A percentile compares a stretch with the other conserved stretches of the same genome.
Conservation (phyloP, 2,888 invertebrate species). For the Trichacis sp. region DNA sequence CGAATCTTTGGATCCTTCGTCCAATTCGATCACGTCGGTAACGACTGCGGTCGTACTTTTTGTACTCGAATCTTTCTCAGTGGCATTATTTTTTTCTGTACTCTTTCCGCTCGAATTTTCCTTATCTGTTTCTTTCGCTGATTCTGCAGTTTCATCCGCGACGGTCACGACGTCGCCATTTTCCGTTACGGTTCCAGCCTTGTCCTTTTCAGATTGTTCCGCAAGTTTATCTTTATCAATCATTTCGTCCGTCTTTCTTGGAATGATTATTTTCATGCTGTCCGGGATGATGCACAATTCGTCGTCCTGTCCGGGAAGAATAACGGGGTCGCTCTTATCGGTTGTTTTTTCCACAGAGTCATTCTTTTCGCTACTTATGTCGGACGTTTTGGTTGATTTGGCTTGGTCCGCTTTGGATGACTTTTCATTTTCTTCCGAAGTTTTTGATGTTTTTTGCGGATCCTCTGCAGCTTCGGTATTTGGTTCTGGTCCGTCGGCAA, state of each 20-base stretch:
- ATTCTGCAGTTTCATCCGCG: slow-evolving; percentile 8
- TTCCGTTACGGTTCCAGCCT: slow-evolving; percentile 67
- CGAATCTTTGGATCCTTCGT: slow-evolving; percentile 64
- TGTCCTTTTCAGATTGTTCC: slow-evolving; percentile 50
- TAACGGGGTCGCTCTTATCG: slow-evolving; percentile 30
- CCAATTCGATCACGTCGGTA: slow-evolving; percentile 69
- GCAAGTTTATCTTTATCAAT: slow-evolving; percentile 20
- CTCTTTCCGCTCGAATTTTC: slow-evolving; percentile 10
- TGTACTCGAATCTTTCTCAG: slow-evolving; percentile 27
- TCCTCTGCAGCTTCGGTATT: slow-evolving; percentile 14
- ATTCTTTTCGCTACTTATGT: slow-evolving; percentile 18
- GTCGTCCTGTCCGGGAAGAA: slow-evolving; percentile 64
- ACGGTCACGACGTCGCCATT: slow-evolving; percentile 7
- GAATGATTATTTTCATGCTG: slow-evolving; percentile 60
- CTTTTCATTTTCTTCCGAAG: slow-evolving; percentile 10
- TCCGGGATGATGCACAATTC: slow-evolving; percentile 67
- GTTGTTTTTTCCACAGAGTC: slow-evolving; percentile 13
- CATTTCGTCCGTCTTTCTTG: slow-evolving; percentile 38
- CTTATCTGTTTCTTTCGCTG: neutral
- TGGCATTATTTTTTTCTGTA: slow-evolving; percentile 6
- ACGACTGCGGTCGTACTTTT: slow-evolving; percentile 39
- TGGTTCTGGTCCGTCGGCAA: slow-evolving; percentile 42
- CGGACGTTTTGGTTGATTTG: too few species aligned
- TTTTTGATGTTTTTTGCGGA: slow-evolving; percentile 24
- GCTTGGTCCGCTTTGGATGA: slow-evolving; percentile 5